Conservation (phyloP, 2,888 invertebrate genomes). For the Xestoiulus laeticollis region DNA sequence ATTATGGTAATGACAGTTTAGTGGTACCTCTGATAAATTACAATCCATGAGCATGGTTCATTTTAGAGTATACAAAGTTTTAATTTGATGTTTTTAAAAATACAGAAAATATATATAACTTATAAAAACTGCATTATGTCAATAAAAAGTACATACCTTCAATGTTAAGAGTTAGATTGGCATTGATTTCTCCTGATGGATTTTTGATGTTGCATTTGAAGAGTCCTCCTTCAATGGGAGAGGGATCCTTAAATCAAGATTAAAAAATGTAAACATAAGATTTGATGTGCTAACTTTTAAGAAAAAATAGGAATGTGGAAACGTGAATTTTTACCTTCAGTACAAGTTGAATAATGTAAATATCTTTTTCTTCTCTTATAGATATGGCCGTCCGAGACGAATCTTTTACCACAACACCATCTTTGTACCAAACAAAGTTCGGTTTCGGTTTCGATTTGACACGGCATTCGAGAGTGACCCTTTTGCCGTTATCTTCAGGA, state of each 20-base stretch:
- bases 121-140: too few species aligned
- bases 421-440: slow-evolving; percentile 93
- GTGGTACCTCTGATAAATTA: not conserved
- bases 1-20: not conserved
- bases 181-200: slow-evolving; percentile 93
- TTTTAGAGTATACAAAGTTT: not conserved
- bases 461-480: slow-evolving; percentile 96
- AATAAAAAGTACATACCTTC: slow-evolving; percentile 97
- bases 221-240: slow-evolving; percentile 93
- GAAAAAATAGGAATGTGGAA: not conserved
- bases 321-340: slow-evolving; percentile 70
- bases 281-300: slow-evolving; percentile 14
- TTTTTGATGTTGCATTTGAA: slow-evolving; percentile 99
- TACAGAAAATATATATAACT: slow-evolving; percentile 68
- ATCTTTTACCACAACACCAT: slow-evolving; percentile 83
- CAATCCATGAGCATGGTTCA: not conserved
- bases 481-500: slow-evolving; percentile 96
- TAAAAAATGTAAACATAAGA: not conserved
- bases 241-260: slow-evolving; percentile 77
- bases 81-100: not conserved
- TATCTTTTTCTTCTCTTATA: slow-evolving; percentile 82
- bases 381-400: slow-evolving; percentile 83
- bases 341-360: slow-evolving; percentile 87
- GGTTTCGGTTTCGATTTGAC: slow-evolving; percentile 92
- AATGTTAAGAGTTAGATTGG: slow-evolving; percentile 96